Base-by-base conservation (phyloP, 2,888 invertebrate genomes). In the Chironomus riparius region DNA sequence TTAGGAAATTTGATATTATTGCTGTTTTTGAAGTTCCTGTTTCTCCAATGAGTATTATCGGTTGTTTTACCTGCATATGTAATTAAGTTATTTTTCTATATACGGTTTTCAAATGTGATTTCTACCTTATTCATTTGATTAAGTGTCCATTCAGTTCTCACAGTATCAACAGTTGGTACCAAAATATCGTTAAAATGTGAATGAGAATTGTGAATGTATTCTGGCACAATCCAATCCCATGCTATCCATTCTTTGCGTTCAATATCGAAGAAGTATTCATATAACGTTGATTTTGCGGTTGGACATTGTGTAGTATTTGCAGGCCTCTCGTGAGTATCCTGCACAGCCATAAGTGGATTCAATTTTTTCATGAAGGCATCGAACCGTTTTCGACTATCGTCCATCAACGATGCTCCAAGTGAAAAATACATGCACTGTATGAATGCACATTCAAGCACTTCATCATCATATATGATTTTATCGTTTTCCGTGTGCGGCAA, bases 21-120 rank as follows among this genome's bases (percentile, higher is more conserved):
- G 96, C 95, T 0, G 95, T 94, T 85, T 97, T 97, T 0, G 95
- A 95, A 1, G 95, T 95, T 6, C 96, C 96, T 0, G 95, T 94
- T 80, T 96, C 95, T 0, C 97, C 97, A 0, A 96, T 91, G 3
- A 97, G 85, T 4, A 96, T 85, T 0, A 94, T 90, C 0, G 97
- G 95, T 68, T 91, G 87, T 82, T 90, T 90, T 47, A 90, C 88
- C 87, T 89, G 80, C 10, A 38, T 2, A 38, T 38, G 10, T 38
- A 38, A 38, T 38, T 38, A n/a, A 50, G 68, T 15, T 18, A 56
- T 7, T 13, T 74, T 47, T 13, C 65, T n/a, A 13, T 24, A 38
- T 61, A 24, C 4, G 1, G 3, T 21, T 24, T 7, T 21, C 21
- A 2, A 24, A 70, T 81, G 85, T 84, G 38, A 38, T 38, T 38